Evolutionary conservation across 1,140 invertebrate genomes (phyloP).

Genomic region (Lepidurus apus): DNA sequence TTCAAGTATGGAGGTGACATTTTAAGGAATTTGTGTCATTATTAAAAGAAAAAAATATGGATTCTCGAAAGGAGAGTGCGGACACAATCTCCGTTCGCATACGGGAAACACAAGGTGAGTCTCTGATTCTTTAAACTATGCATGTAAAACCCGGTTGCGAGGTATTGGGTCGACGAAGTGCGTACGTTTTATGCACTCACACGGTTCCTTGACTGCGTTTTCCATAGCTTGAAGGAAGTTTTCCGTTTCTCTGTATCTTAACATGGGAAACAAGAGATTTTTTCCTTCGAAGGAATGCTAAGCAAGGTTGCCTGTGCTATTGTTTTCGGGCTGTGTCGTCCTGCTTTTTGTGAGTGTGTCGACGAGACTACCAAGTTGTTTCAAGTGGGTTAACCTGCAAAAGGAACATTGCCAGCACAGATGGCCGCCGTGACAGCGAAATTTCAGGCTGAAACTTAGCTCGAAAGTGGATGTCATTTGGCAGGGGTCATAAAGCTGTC

Average conservation of each 20-base stretch:
- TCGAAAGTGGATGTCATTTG: not conserved
- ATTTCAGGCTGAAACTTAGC: too few species aligned
- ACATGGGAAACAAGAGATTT: not conserved
- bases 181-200: conserved; percentile 3
- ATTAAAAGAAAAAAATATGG: not conserved
- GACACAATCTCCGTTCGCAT: not conserved
- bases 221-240: not conserved
- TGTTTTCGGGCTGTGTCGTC: not conserved
- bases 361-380: too few species aligned
- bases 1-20: not conserved
- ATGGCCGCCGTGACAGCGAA: not conserved
- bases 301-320: not conserved
- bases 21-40: not conserved
- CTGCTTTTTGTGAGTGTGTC: not conserved
- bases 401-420: not conserved
- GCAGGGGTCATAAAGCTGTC: not conserved
- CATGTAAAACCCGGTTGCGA: too few species aligned
- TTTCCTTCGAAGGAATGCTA: not conserved
- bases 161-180: not conserved
- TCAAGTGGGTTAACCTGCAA: not conserved
- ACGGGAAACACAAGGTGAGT: not conserved
- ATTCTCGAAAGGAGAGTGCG: not conserved
- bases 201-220: not conserved
- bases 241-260: not conserved
- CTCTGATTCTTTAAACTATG: not conserved